These are phyloP conservation scores for Anseranas semipalmata DNA, from an alignment of 2,113 vertebrate genomes.

Conservation along the genomic window DNA sequence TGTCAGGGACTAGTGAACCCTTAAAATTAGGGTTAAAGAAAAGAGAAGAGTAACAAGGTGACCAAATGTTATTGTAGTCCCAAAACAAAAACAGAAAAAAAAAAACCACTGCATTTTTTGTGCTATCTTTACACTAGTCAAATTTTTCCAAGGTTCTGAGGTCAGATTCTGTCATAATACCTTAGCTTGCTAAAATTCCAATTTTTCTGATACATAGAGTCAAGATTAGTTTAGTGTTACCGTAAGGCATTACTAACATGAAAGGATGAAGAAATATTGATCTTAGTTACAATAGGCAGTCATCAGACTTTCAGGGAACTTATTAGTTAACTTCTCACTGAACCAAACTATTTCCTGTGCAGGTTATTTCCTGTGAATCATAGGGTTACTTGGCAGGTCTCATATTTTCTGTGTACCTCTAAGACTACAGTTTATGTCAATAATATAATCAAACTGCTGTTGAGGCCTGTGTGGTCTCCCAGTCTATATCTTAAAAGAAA, in stretches of 20 bases:
- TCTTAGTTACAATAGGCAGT: background rate
- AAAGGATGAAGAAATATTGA: background rate
- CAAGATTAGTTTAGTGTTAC: background rate
- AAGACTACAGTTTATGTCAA: conserved; percentile 39
- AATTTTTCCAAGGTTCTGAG: background rate
- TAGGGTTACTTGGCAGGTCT: conserved; percentile 27
- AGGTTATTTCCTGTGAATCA: conserved; percentile 29
- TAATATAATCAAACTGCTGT: conserved; percentile 33
- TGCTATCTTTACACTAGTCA: background rate
- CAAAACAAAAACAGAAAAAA: background rate
- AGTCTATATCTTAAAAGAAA: conserved; percentile 46
- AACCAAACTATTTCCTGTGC: background rate
- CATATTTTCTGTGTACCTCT: conserved; percentile 22
- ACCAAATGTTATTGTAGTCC: background rate
- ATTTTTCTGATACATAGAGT: background rate
- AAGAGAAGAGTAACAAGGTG: background rate
- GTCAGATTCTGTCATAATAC: background rate
- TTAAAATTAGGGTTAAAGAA: background rate
- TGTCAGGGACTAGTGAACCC: background rate
- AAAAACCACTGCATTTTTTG: background rate
- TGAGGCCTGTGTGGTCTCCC: conserved; percentile 54
- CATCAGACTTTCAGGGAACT: background rate
- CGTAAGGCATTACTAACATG: background rate
- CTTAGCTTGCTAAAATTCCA: background rate
- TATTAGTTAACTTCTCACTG: background rate